A percentile compares a stretch with the other conserved stretches of the same genome.
phyloP scores from a whole-genome alignment of 2,888 invertebrate genomes.

The Idaea biselata region DNA sequence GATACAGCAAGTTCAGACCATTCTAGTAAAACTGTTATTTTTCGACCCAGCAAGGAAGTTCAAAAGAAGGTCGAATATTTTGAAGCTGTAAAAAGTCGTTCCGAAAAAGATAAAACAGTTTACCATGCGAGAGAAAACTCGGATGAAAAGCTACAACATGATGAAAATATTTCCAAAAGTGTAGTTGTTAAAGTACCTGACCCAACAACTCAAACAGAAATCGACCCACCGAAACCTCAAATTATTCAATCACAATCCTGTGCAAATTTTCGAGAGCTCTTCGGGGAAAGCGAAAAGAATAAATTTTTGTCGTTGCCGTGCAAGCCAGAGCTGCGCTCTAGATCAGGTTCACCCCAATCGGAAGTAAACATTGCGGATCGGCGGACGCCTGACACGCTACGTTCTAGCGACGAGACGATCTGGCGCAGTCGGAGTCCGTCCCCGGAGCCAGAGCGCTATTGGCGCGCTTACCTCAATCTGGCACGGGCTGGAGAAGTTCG shows the following conservation, averaged over 20 bases:
- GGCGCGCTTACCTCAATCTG: constrained; percentile 85
- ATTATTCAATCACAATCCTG: constrained; percentile 84
- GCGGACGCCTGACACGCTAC: constrained; percentile 76
- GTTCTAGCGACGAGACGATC: constrained; percentile 83
- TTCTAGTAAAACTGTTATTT: constrained; percentile 85
- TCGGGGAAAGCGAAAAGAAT: constrained; percentile 85
- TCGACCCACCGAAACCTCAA: constrained; percentile 47
- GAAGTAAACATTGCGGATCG: constrained; percentile 70
- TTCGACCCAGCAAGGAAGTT: constrained; percentile 82
- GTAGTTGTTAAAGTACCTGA: not conserved
- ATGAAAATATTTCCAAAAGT: constrained; percentile 26
- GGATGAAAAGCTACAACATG: constrained; percentile 65
- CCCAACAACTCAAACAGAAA: constrained; percentile 25
- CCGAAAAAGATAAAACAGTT: constrained; percentile 68
- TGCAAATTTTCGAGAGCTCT: constrained; percentile 89
- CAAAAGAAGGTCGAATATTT: constrained; percentile 90
- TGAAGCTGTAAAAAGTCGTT: constrained; percentile 83
- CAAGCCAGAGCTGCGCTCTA: constrained; percentile 65
- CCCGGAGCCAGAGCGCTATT: constrained; percentile 86
- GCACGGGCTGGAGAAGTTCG: constrained; percentile 89
- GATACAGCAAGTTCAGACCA: constrained; percentile 88
- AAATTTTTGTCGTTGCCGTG: constrained; percentile 80
- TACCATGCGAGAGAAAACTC: constrained; percentile 79
- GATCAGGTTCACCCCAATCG: constrained; percentile 78
- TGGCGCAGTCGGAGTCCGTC: constrained; percentile 87